Base-by-base conservation (phyloP, 1,140 invertebrate genomes). In the Diachasmimorpha longicaudata region DNA sequence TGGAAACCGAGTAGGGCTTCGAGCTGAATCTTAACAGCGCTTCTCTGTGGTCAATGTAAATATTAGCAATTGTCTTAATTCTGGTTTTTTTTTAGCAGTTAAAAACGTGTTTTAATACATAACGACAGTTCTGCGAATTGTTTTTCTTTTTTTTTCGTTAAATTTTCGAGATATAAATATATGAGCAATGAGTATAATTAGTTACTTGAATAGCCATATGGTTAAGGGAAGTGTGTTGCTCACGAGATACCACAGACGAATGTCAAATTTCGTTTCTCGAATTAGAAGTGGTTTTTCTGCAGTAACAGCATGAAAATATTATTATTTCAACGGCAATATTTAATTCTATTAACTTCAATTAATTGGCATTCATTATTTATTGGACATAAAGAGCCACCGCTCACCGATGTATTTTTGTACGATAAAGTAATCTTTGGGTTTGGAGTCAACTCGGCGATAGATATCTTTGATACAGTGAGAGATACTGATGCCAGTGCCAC, bases 341-440 rank as follows among this genome's bases (percentile, higher is more conserved):
- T 39, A 9, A 9, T 19, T 48, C 68, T 70, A 39, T n/a, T n/a
- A 70, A 74, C 71, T 66, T 37, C 23, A 70, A 67, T 48, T 37
- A 16, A 63, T 39, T 72, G 36, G 78, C 77, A 67, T 36, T 36
- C 8, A 72, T 42, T 42, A 58, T 52, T 66, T 72, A n/a, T 46
- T 3, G 11, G 75, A 19, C 66, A 63, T 14, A 77, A 58, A 67
- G 39, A 42, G 36, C 31, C 63, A 13, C 63, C 19, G 9, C 87
- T 87, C 85, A 96, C 95, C 96, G 79, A 98, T 97, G 87, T 98
- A 98, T 89, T 98, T 98, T 85, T 98, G 96, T 19, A 97, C 92
- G 36, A 98, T 92, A 86, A 95, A 97, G 87, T 94, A 94, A 76
- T 91, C 90, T 75, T 93, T 92, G 2, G 88, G 86, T 81, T 91